A percentile compares a stretch with the other conserved stretches of the same genome.
These are phyloP conservation scores for Phyto melanocephala DNA, from an alignment of 2,888 invertebrate species.

Conservation along the genomic window DNA sequence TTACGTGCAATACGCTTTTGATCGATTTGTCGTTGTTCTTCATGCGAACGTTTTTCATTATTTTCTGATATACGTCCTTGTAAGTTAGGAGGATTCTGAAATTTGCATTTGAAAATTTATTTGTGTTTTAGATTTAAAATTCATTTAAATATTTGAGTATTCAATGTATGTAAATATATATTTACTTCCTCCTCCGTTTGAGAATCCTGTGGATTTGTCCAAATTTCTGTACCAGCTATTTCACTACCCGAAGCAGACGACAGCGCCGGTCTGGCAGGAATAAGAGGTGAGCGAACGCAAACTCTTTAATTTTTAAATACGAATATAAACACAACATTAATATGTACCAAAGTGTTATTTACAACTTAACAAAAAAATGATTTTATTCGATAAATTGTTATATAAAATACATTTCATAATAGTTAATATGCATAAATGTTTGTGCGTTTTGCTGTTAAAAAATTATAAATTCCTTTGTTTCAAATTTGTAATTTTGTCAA, in stretches of 20 bases:
- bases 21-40: constrained; percentile 84
- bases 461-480: background rate
- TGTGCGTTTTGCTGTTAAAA: constrained; percentile 42
- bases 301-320: constrained; percentile 81
- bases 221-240: constrained; percentile 81
- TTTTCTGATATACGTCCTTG: constrained; percentile 76
- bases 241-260: constrained; percentile 80
- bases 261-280: constrained; percentile 87
- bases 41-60: constrained; percentile 81
- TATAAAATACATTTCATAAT: no score
- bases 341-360: constrained; percentile 8
- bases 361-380: background rate
- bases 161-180: background rate
- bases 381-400: no score
- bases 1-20: constrained; percentile 82
- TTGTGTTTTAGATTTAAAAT: no score
- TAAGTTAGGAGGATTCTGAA: constrained; percentile 57
- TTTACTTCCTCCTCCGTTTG: constrained; percentile 74
- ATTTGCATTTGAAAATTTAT: background rate
- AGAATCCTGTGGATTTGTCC: constrained; percentile 84
- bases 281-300: constrained; percentile 90
- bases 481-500: background rate
- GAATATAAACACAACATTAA: constrained; percentile 48
- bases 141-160: no score
- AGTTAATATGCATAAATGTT: no score